A percentile compares a stretch with the other conserved stretches of the same genome.
These are phyloP conservation scores for Chymomyza caudatula DNA, from an alignment of 2,888 invertebrate species.

Conservation along the genomic window DNA sequence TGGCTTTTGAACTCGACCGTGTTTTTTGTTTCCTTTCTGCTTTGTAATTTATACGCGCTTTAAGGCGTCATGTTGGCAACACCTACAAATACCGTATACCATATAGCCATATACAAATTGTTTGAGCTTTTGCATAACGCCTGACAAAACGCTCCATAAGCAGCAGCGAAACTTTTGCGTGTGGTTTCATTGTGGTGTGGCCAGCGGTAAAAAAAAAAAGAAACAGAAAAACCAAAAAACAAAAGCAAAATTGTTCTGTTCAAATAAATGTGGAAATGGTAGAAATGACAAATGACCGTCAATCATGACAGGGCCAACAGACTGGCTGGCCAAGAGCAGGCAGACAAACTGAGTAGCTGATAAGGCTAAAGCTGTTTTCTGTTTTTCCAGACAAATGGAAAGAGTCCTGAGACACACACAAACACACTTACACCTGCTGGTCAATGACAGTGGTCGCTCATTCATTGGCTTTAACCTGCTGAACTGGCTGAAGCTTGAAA, in stretches of 20 bases:
- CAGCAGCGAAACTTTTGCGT: conserved; percentile 47
- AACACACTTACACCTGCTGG: conserved; percentile 60
- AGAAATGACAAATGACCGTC: conserved; percentile 77
- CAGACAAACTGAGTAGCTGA: conserved; percentile 26
- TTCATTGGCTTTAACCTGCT: neutral
- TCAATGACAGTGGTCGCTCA: conserved; percentile 52
- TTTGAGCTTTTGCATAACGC: conserved; percentile 59
- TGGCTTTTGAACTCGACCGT: conserved; percentile 32
- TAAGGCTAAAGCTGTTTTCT: conserved; percentile 59
- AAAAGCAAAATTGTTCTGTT: conserved; percentile 56
- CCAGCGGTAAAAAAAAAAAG: conserved; percentile 40
- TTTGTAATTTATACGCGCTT: conserved; percentile 66
- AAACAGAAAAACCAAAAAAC: conserved; percentile 36
- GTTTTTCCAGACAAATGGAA: conserved; percentile 24
- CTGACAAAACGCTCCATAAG: conserved; percentile 74
- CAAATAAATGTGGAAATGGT: conserved; percentile 65
- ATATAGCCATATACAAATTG: conserved; percentile 36
- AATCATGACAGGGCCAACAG: conserved; percentile 74
- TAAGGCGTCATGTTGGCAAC: conserved; percentile 69
- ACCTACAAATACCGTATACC: conserved; percentile 40
- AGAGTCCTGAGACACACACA: neutral
- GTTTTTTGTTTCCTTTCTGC: neutral
- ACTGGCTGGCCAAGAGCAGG: neutral
- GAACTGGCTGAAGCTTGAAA: conserved; percentile 16
- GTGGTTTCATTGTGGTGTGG: conserved; percentile 52